Evolutionary conservation across 2,113 vertebrate species (phyloP).

Genomic region (Rhinolophus sinicus): DNA sequence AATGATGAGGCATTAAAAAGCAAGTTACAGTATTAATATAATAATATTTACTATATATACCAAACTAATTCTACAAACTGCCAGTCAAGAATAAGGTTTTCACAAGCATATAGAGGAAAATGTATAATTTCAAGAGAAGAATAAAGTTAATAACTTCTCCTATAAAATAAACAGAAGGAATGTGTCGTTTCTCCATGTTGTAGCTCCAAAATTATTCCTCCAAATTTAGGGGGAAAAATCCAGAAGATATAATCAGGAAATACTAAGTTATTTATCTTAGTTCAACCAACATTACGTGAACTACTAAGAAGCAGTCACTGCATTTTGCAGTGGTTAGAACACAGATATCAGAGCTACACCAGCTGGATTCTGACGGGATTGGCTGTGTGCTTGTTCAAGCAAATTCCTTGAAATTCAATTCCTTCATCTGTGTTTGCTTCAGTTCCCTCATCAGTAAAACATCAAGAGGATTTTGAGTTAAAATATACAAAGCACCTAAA

Average conservation of each 20-base stretch:
- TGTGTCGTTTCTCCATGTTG: background rate
- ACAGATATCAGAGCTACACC: background rate
- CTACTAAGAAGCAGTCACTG: background rate
- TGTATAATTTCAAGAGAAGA: constrained; percentile 36
- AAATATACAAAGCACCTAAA: background rate
- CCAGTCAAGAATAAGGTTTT: background rate
- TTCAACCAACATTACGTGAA: background rate
- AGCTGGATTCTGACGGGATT: background rate
- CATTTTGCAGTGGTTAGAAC: background rate
- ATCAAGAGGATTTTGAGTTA: background rate
- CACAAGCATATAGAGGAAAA: background rate
- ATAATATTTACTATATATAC: background rate
- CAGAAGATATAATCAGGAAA: background rate
- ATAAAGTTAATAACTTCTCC: background rate
- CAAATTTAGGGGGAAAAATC: background rate
- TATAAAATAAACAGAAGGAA: constrained; percentile 4
- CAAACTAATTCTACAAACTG: constrained; percentile 11
- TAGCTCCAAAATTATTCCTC: constrained; percentile 1
- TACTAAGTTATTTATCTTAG: background rate
- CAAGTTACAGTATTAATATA: constrained; percentile 1
- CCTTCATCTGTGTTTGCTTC: background rate
- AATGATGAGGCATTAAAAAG: background rate
- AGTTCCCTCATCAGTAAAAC: background rate
- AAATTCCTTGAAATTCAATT: background rate
- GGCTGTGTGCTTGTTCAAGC: background rate